phyloP scores from a whole-genome alignment of 2,113 vertebrate species.

The Channa argus region DNA sequence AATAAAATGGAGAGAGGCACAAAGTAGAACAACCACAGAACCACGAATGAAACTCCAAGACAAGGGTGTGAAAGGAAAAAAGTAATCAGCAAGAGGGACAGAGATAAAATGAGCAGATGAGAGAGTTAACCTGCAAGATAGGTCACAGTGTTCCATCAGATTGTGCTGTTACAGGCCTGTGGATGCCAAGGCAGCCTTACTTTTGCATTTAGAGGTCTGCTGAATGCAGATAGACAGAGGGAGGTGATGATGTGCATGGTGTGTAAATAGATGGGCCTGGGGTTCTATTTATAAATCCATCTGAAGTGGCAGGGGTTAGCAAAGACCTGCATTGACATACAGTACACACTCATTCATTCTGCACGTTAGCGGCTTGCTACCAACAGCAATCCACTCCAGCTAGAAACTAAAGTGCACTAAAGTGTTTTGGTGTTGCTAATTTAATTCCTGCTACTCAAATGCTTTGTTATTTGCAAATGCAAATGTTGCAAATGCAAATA shows the following conservation, averaged over 20 bases:
- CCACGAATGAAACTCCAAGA: conserved; percentile 30
- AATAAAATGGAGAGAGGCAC: background rate
- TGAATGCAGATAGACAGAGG: conserved; percentile 58
- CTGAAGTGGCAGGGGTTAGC: conserved; percentile 78
- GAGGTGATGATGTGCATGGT: conserved; percentile 78
- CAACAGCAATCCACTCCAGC: conserved; percentile 65
- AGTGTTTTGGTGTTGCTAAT: too few species aligned
- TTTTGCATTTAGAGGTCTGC: conserved; percentile 52
- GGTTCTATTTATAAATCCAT: conserved; percentile 82
- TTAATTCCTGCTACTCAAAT: too few species aligned
- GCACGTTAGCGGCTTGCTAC: conserved; percentile 70
- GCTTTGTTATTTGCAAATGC: too few species aligned
- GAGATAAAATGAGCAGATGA: conserved; percentile 26
- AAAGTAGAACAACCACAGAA: conserved; percentile 6
- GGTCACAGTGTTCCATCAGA: conserved; percentile 51
- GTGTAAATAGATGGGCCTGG: conserved; percentile 79
- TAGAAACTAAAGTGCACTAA: conserved; percentile 15
- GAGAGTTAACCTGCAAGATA: conserved; percentile 33
- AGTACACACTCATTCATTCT: conserved; percentile 35
- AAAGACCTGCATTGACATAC: conserved; percentile 50
- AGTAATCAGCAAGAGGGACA: conserved; percentile 12
- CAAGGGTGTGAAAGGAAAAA: background rate
- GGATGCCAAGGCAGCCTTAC: conserved; percentile 52
- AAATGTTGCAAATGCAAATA: too few species aligned
- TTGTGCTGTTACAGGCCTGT: conserved; percentile 43